A percentile compares a stretch with the other conserved stretches of the same genome.
phyloP scores from a whole-genome alignment of 2,113 vertebrate genomes.

The Centrocercus urophasianus region DNA sequence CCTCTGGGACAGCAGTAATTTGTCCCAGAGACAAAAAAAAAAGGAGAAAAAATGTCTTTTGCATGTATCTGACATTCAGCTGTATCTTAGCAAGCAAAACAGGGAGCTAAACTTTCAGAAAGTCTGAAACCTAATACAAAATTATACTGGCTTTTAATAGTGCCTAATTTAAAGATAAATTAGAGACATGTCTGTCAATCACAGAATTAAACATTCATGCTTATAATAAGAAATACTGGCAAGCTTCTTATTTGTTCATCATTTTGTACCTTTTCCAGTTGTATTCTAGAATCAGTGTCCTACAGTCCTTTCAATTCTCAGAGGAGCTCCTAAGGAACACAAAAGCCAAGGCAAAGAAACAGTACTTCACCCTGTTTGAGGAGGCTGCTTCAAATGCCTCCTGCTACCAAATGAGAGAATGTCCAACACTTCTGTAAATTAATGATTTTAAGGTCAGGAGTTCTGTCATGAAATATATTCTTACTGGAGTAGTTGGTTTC shows the following conservation, averaged over 20 bases:
- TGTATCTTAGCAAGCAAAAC: background rate
- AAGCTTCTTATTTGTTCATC: constrained; percentile 65
- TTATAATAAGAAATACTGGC: constrained; percentile 19
- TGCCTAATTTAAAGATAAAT: constrained; percentile 28
- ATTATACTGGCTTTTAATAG: background rate
- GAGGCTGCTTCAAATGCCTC: background rate
- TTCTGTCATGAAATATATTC: background rate
- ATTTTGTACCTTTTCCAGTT: constrained; percentile 37
- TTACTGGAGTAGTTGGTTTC: background rate
- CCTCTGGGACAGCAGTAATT: background rate
- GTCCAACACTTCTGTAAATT: background rate
- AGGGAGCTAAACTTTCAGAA: background rate
- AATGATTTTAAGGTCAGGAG: background rate
- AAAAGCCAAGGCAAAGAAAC: background rate
- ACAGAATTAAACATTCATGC: constrained; percentile 42
- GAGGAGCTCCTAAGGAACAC: constrained; percentile 18
- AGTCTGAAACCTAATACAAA: constrained; percentile 11
- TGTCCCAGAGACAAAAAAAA: background rate
- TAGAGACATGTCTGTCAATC: background rate
- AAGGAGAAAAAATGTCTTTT: background rate
- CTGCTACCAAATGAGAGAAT: background rate
- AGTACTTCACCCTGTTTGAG: background rate
- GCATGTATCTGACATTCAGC: background rate
- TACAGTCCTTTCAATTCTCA: background rate
- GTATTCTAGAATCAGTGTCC: background rate